phyloP scores from a whole-genome alignment of 2,113 vertebrate genomes.

The Dasyurus viverrinus region DNA sequence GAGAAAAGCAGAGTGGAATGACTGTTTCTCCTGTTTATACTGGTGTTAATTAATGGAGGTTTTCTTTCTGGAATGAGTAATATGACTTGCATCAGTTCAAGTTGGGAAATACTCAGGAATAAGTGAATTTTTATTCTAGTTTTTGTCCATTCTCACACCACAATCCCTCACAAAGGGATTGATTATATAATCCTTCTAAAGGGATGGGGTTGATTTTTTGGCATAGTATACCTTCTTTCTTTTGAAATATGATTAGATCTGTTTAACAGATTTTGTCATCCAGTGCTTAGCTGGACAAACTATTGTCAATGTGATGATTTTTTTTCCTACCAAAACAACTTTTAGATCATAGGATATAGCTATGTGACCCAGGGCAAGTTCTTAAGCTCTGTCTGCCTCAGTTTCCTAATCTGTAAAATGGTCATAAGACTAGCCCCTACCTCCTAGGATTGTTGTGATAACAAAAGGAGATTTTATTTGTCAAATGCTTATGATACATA shows the following conservation, averaged over 20 bases:
- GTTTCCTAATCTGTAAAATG: neutral
- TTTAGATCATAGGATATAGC: neutral
- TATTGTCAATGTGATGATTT: neutral
- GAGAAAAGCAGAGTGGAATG: slow-evolving; percentile 38
- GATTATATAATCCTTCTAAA: neutral
- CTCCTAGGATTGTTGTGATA: neutral
- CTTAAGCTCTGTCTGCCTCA: neutral
- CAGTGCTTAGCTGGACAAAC: neutral
- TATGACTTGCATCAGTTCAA: slow-evolving; percentile 48
- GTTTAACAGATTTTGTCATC: neutral
- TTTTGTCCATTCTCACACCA: neutral
- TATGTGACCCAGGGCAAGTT: neutral
- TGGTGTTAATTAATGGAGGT: slow-evolving; percentile 44
- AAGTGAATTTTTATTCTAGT: slow-evolving; percentile 32
- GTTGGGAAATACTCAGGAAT: slow-evolving; percentile 31
- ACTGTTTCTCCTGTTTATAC: slow-evolving; percentile 19
- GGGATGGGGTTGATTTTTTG: slow-evolving; percentile 14
- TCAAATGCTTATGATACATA: neutral
- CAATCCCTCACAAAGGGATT: neutral
- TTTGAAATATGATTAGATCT: slow-evolving; percentile 13
- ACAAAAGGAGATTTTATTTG: too few relatives aligned
- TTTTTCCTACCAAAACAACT: neutral
- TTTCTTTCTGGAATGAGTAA: slow-evolving; percentile 52
- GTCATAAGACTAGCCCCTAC: neutral
- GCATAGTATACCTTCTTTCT: neutral